Percentiles rank a stretch among this genome's conserved stretches.
Evolutionary conservation across 2,888 invertebrate genomes (phyloP).

Genomic region (Tryphoninae sp.): DNA sequence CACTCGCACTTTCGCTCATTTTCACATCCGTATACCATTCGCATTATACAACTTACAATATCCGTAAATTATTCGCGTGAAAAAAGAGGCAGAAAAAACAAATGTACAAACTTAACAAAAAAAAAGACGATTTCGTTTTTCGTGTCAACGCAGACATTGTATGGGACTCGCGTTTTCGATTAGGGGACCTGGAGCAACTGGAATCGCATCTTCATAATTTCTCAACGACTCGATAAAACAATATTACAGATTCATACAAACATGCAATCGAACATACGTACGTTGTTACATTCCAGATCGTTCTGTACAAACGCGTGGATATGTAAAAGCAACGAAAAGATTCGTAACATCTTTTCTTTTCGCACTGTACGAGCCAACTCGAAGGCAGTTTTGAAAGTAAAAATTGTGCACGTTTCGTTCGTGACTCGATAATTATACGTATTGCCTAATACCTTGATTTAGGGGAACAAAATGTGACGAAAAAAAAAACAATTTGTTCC

Average conservation of each 20-base stretch:
- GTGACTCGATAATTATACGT: not conserved
- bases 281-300: not conserved
- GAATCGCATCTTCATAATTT: constrained; percentile 50
- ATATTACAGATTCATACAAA: not conserved
- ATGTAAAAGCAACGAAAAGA: not conserved
- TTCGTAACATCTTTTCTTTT: not conserved
- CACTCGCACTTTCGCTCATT: constrained; percentile 15
- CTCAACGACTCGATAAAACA: not conserved
- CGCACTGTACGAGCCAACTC: not conserved
- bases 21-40: constrained; percentile 24
- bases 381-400: not conserved
- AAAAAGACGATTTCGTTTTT: constrained; percentile 46
- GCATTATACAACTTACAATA: constrained; percentile 53
- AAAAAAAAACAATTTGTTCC: not conserved
- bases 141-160: constrained; percentile 18
- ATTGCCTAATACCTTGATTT: not conserved
- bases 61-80: constrained; percentile 43
- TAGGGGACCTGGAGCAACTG: constrained; percentile 22
- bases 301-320: not conserved
- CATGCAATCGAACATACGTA: constrained; percentile 19
- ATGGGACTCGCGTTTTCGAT: constrained; percentile 21
- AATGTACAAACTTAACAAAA: constrained; percentile 76
- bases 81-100: constrained; percentile 69
- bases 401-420: not conserved
- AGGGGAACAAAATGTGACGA: not conserved